These are phyloP conservation scores for Enteromius mattozi DNA, from an alignment of 2,797 vertebrate genomes.

Conservation along the genomic window DNA sequence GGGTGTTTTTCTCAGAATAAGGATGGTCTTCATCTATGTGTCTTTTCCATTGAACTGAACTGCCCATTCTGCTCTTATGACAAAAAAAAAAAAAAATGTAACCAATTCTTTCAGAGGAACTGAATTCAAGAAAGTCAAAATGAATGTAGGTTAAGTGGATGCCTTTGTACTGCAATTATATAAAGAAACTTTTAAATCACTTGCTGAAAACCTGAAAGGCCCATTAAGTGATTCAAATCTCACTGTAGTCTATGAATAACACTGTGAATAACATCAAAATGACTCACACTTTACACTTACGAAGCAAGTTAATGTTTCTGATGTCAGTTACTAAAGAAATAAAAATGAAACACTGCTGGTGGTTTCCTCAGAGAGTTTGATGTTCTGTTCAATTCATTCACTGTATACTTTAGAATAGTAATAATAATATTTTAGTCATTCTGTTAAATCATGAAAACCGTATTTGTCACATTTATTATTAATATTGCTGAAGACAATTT, in stretches of 20 bases:
- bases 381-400: not conserved
- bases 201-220: not conserved
- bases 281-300: not conserved
- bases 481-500: not conserved
- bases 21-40: not conserved
- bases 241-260: not conserved
- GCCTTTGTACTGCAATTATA: not conserved
- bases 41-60: not conserved
- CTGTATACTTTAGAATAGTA: not conserved
- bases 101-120: not conserved
- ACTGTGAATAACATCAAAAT: not conserved
- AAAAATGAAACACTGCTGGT: not conserved
- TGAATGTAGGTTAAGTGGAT: not conserved
- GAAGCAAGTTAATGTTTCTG: not conserved
- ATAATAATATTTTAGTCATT: not conserved
- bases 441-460: not conserved
- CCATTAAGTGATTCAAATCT: not conserved
- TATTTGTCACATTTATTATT: not conserved
- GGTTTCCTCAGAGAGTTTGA: not conserved
- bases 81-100: not conserved
- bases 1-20: constrained; percentile 19
- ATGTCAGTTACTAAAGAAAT: not conserved
- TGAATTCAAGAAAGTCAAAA: not conserved
- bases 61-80: not conserved
- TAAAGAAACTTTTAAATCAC: not conserved